Evolutionary conservation across 2,888 invertebrate species (phyloP), one percentile per base, ranked within the genome.

Genomic region (Leptothorax acervorum): DNA sequence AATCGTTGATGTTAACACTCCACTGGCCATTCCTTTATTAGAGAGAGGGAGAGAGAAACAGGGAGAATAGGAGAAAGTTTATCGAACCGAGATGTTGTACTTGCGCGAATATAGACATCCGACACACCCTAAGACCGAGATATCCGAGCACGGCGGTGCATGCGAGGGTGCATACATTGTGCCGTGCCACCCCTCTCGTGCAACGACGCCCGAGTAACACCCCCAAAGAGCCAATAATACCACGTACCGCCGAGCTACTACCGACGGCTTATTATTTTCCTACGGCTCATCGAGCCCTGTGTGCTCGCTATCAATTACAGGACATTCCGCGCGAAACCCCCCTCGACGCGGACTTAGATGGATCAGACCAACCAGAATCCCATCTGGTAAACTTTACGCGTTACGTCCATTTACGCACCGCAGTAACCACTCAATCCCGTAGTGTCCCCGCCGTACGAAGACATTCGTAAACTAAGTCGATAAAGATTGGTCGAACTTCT

Each of bases 221-320:
- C 92, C 89, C 87, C 42, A 55, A 85, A 92, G 90, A 90, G 91
- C 93, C 93, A 93, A 93, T 93, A 94, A 94, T 93, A 91, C 92
- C 87, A 71, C 90, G 90, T 90, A 90, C 89, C 90, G 88, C 89
- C 91, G 88, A 85, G 89, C 88, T 86, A 89, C 91, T 91, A 91
- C 91, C 91, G 86, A 90, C 73, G 93, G 93, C 94, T 95, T 95
- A 95, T 95, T 95, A 95, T 95, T 95, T 95, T 94, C 92, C 92
- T 94, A 94, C 94, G 94, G 94, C 94, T 94, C 94, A 94, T 94
- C 93, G 94, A 94, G 91, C 93, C 92, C 92, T 91, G 89, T 94
- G 92, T 93, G 92, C 92, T 88, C 90, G 91, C 94, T 94, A 95
- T 95, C 95, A 95, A 95, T 95, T 95, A 95, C 95, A 93, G 90